Conservation (phyloP, 1,140 invertebrate genomes). For the Drosophila pectinifera region DNA sequence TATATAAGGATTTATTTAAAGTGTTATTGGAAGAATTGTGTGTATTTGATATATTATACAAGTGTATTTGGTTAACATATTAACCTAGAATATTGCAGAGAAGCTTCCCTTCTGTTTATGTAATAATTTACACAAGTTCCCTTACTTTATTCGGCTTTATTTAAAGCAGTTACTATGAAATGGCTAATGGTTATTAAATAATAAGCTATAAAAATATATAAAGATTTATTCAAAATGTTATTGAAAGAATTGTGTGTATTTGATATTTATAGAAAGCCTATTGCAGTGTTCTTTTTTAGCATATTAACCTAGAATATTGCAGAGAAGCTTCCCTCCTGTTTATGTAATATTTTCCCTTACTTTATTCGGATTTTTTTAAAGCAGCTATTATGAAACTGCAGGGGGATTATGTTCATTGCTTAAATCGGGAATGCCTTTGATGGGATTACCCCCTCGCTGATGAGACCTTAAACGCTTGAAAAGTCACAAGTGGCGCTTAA, state of each 20-base stretch:
- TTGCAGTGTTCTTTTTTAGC: conserved; percentile 2
- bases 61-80: no score
- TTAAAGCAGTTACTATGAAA: no score
- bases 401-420: conserved; percentile 16
- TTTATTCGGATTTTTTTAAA: background rate
- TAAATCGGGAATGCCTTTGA: conserved; percentile 6
- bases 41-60: no score
- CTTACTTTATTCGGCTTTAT: no score
- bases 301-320: background rate
- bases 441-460: conserved; percentile 2
- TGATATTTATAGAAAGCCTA: background rate
- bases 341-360: background rate
- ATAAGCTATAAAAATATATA: no score
- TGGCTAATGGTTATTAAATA: no score
- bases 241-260: background rate
- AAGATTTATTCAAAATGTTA: no score
- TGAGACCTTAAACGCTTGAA: conserved; percentile 6
- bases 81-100: no score
- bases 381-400: background rate
- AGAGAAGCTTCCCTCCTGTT: background rate
- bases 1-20: no score
- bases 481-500: conserved; percentile 26
- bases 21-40: no score
- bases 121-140: no score
- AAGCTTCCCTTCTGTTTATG: no score